Percentiles rank a stretch among this genome's conserved stretches.
Conservation (phyloP, 2,113 vertebrate species). For the Illadopsis cleaveri region DNA sequence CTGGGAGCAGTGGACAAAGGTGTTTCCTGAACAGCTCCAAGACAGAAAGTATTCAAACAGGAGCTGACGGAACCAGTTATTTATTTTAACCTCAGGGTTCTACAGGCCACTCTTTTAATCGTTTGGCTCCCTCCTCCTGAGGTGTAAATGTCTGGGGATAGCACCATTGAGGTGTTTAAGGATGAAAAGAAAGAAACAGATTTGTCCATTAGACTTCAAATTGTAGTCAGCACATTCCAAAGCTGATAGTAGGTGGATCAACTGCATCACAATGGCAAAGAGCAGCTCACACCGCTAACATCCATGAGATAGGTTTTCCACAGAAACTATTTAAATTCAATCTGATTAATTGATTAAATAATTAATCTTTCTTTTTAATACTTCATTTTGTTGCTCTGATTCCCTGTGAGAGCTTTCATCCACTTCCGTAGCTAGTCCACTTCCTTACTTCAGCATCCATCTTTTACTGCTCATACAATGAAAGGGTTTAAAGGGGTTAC, state of each 20-base stretch:
- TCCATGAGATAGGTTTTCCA: neutral
- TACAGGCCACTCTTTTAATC: neutral
- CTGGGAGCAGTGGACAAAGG: neutral
- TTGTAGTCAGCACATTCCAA: neutral
- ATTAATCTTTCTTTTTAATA: neutral
- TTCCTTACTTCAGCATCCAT: neutral
- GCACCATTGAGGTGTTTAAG: neutral
- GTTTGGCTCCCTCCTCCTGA: neutral
- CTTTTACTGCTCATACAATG: neutral
- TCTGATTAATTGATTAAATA: neutral
- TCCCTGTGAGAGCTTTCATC: neutral
- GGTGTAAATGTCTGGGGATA: neutral
- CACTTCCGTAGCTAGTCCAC: neutral
- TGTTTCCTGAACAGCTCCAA: neutral
- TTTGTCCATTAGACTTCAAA: neutral
- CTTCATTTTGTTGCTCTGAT: neutral
- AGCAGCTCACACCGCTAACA: neutral
- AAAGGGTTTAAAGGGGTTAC: neutral
- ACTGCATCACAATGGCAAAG: neutral
- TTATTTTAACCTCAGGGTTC: neutral
- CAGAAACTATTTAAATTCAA: neutral
- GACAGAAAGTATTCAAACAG: neutral
- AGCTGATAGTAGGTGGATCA: neutral
- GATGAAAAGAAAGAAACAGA: neutral
- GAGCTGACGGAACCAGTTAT: neutral